Percentiles rank a stretch among this genome's conserved stretches.
phyloP scores from a whole-genome alignment of 1,140 invertebrate genomes.

The Adoxophyes honmai region DNA sequence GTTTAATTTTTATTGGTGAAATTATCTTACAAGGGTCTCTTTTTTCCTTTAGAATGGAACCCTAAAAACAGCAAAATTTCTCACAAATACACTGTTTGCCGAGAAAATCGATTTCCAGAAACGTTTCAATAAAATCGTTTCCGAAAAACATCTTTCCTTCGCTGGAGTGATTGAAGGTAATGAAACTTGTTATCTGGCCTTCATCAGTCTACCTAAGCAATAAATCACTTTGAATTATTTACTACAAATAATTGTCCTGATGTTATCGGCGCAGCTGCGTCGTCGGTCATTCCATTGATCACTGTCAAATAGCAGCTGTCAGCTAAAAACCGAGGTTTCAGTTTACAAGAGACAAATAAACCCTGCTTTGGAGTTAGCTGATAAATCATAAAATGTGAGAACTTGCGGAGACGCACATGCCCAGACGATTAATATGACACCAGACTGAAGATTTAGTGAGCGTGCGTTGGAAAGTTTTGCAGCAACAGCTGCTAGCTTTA shows the following conservation, averaged over 20 bases:
- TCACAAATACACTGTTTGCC: too few species aligned
- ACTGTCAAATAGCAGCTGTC: conserved; percentile 1
- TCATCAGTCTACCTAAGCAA: neutral
- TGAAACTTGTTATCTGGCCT: too few species aligned
- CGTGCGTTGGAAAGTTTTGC: neutral
- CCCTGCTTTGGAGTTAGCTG: neutral
- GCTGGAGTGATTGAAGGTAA: too few species aligned
- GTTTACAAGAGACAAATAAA: conserved; percentile 5
- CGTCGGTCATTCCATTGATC: conserved; percentile 1
- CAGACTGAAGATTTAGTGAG: conserved; percentile 4
- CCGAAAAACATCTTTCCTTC: too few species aligned
- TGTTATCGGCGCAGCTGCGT: neutral
- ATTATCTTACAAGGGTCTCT: too few species aligned
- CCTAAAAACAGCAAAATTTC: too few species aligned
- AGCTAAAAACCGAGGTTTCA: neutral
- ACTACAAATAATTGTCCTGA: neutral
- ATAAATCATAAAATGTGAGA: conserved; percentile 4
- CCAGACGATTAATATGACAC: neutral
- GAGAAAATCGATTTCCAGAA: too few species aligned
- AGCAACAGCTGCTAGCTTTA: neutral
- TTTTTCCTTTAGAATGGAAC: too few species aligned
- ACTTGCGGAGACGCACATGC: neutral
- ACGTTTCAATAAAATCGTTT: too few species aligned
- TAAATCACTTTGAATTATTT: neutral
- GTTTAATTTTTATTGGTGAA: too few species aligned